Evolutionary conservation across 1,140 invertebrate species (phyloP).

Genomic region (Eurosta solidaginis): DNA sequence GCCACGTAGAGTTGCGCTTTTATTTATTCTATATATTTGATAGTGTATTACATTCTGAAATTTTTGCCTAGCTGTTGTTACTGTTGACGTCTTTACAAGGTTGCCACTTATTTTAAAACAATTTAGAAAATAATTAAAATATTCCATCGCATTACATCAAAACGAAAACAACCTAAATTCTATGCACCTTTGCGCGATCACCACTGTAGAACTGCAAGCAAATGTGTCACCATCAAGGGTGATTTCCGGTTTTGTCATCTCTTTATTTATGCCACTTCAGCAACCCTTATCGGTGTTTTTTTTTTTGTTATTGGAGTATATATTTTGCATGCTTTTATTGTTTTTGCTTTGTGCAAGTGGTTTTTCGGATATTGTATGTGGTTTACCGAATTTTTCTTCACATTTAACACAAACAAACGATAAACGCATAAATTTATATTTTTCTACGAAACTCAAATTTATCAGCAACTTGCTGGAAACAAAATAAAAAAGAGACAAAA

Average conservation of each 20-base stretch:
- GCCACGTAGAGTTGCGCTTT: no score
- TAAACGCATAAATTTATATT: constrained; percentile 12
- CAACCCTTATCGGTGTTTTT: constrained; percentile 12
- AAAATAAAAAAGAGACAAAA: neutral
- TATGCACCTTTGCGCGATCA: no score
- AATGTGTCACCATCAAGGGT: neutral
- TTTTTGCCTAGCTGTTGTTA: no score
- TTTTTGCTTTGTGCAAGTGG: neutral
- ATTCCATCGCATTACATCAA: no score
- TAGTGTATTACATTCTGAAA: no score
- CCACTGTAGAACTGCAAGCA: no score
- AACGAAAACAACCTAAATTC: neutral
- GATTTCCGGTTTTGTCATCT: neutral
- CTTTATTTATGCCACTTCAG: constrained; percentile 7
- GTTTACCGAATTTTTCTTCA: constrained; percentile 3
- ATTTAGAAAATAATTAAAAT: neutral
- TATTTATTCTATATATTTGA: no score
- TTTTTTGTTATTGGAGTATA: neutral
- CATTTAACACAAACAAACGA: constrained; percentile 9
- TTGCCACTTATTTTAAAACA: no score
- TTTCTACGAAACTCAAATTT: constrained; percentile 9
- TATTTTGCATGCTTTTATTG: neutral
- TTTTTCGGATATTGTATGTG: constrained; percentile 12
- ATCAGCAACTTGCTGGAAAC: neutral
- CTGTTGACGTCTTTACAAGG: no score